These are phyloP conservation scores for Apamea monoglypha DNA, from an alignment of 2,888 invertebrate species.

Conservation along the genomic window DNA sequence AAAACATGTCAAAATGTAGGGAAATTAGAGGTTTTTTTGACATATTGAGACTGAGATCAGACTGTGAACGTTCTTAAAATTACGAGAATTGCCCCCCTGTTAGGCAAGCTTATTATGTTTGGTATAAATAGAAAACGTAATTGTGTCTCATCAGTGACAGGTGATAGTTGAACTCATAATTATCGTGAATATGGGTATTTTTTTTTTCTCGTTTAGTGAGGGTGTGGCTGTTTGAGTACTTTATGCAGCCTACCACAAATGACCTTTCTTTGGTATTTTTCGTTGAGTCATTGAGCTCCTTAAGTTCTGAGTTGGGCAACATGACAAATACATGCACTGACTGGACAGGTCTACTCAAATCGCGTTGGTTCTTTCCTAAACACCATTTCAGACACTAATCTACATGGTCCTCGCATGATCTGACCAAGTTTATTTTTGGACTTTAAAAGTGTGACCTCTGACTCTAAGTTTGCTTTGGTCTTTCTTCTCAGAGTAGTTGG, in stretches of 20 bases:
- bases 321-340: not conserved
- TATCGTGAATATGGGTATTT: not conserved
- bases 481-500: not conserved
- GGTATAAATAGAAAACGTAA: no score
- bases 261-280: not conserved
- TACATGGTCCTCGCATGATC: not conserved
- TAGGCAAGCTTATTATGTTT: no score
- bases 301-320: not conserved
- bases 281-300: not conserved
- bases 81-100: no score
- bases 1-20: no score
- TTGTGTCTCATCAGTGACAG: no score
- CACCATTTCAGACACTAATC: not conserved
- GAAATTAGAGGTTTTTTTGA: no score
- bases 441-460: not conserved
- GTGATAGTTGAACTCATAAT: not conserved
- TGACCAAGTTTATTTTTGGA: not conserved
- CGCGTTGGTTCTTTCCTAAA: not conserved
- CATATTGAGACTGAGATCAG: no score
- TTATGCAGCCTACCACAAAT: not conserved
- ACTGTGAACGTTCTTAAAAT: no score
- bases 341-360: not conserved
- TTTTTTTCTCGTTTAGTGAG: not conserved
- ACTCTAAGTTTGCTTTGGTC: no score
- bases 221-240: not conserved